Conservation (phyloP, 2,113 vertebrate genomes). For the Chelonoidis abingdonii region DNA sequence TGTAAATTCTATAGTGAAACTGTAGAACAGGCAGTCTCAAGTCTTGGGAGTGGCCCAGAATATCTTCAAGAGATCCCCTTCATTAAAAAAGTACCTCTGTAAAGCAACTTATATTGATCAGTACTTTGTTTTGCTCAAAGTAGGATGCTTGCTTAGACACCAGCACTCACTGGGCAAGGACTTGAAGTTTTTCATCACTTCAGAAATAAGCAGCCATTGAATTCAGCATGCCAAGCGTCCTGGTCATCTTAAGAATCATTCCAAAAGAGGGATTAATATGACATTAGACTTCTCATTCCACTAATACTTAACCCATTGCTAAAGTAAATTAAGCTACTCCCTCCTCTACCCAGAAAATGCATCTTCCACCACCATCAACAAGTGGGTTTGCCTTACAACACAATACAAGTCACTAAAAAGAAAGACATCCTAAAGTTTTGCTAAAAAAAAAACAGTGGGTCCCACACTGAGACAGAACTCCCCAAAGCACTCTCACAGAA, state of each 20-base stretch:
- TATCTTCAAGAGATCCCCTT: accelerated
- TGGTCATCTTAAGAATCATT: neutral
- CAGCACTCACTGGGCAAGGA: neutral
- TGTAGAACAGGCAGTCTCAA: neutral
- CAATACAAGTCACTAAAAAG: neutral
- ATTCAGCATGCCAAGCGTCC: neutral
- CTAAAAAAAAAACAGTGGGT: neutral
- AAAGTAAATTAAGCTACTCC: neutral
- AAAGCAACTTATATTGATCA: neutral
- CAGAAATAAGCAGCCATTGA: neutral
- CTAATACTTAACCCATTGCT: neutral
- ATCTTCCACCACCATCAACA: neutral
- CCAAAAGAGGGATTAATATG: neutral
- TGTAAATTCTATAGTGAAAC: neutral
- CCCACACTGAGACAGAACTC: neutral
- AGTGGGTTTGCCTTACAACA: neutral
- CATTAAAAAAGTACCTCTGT: neutral
- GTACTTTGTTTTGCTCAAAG: neutral
- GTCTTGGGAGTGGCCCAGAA: accelerated
- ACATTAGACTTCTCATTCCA: neutral
- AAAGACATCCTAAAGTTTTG: neutral
- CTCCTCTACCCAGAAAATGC: neutral
- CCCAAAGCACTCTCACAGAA: neutral
- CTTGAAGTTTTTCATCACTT: neutral
- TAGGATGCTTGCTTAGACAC: no score